These are phyloP conservation scores for Salvator merianae DNA, from an alignment of 2,113 vertebrate genomes.

Conservation along the genomic window DNA sequence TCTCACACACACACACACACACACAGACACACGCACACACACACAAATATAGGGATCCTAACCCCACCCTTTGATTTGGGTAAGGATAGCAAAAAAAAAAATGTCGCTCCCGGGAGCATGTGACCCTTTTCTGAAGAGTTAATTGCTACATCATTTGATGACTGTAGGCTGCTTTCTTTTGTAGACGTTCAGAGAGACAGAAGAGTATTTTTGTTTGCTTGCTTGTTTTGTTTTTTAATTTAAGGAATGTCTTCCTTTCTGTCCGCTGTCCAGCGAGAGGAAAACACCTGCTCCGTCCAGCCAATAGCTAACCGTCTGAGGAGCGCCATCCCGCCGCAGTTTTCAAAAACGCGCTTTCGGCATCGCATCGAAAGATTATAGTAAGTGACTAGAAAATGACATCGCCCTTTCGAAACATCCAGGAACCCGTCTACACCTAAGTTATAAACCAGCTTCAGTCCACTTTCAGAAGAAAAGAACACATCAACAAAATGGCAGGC, in stretches of 20 bases:
- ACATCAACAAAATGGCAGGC: no score
- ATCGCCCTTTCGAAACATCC: background rate
- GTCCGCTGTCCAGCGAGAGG: background rate
- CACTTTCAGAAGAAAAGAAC: no score
- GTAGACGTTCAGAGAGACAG: background rate
- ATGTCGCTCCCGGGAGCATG: background rate
- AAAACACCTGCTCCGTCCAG: background rate
- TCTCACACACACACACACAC: background rate
- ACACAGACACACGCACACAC: background rate
- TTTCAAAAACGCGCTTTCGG: background rate
- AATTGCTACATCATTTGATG: background rate
- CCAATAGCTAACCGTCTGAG: background rate
- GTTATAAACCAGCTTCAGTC: no score
- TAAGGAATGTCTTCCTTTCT: background rate
- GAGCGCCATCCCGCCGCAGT: background rate
- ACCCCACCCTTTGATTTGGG: background rate
- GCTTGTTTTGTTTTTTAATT: no score
- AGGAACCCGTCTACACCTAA: no score
- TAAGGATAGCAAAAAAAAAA: conserved; percentile 7
- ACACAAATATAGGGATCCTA: background rate
- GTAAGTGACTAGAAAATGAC: no score
- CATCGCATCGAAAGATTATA: background rate
- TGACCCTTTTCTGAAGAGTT: background rate
- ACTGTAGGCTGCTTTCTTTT: conserved; percentile 7
- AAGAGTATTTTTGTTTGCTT: no score